Evolutionary conservation across 1,140 invertebrate genomes (phyloP), one percentile per base, ranked within the genome.

Genomic region (Matsumurasca onukii): DNA sequence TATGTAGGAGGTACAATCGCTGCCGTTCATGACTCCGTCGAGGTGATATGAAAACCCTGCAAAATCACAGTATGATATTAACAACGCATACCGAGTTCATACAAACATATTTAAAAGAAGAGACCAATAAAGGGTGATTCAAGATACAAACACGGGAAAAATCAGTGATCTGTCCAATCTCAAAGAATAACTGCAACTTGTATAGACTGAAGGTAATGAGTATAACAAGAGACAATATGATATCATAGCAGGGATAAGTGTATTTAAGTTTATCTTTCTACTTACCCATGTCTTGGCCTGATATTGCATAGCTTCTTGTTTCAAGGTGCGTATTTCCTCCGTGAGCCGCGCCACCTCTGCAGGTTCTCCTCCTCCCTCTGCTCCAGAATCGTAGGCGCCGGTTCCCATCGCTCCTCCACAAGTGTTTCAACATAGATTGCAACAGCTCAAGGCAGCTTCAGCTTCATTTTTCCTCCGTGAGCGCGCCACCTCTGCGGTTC

Each of bases 391-490:
- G n/a, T n/a, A n/a, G n/a, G n/a, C n/a, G n/a, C n/a, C n/a, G n/a
- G n/a, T n/a, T n/a, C n/a, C n/a, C n/a, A n/a, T n/a, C n/a, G n/a
- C n/a, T n/a, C n/a, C n/a, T n/a, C n/a, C n/a, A n/a, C n/a, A n/a
- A n/a, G n/a, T n/a, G n/a, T n/a, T n/a, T n/a, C n/a, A n/a, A 49
- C 15, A 59, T 31, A 69, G 84, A 76, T 72, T 86, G 83, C 5
- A 85, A 75, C 13, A 89, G 79, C 73, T 86, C n/a, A n/a, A n/a
- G n/a, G 83, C 30, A 85, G 77, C 74, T 88, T 86, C 45, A 88
- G 77, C 80, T 77, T 31, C 80, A 79, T 66, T 88, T 88, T 77
- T 88, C 85, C 0, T 83, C 80, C 1, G 84, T 85, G 13, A 88
- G 80, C 83, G 76, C 65, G 84, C 82, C n/a, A 86, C 81, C 31